Percentiles rank a stretch among this genome's conserved stretches.
Conservation (phyloP, 1,140 invertebrate genomes). For the Drosophila lacertosa region DNA sequence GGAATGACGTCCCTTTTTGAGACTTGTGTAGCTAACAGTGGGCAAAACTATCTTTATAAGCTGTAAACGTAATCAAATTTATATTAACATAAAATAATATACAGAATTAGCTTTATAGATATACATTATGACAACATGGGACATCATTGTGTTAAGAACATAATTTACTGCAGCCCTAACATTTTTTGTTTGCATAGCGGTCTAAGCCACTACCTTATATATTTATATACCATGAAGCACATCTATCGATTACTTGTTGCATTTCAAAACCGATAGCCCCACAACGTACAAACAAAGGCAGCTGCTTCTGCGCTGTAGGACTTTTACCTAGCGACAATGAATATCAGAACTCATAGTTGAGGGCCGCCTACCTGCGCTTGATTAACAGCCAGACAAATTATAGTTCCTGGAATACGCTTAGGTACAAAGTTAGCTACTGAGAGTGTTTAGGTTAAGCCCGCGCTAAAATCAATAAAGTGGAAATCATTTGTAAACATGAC, state of each 20-base stretch:
- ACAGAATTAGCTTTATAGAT: neutral
- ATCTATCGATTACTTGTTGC: slow-evolving; percentile 28
- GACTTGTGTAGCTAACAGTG: too few species aligned
- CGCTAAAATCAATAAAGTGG: slow-evolving; percentile 13
- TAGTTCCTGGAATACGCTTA: slow-evolving; percentile 25
- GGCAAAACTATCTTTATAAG: neutral
- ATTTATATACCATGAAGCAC: neutral
- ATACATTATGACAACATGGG: too few species aligned
- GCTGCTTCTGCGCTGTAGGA: slow-evolving; percentile 41
- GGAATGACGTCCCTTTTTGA: too few species aligned
- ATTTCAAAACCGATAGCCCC: slow-evolving; percentile 32
- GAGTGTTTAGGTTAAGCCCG: slow-evolving; percentile 9
- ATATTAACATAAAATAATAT: neutral
- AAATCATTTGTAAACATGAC: slow-evolving; percentile 53
- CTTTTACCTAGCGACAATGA: slow-evolving; percentile 10
- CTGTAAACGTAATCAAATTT: too few species aligned
- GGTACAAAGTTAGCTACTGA: neutral
- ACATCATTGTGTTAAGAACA: neutral
- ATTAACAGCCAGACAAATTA: slow-evolving; percentile 6
- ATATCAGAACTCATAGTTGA: neutral
- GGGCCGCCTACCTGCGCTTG: slow-evolving; percentile 21
- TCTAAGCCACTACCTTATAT: neutral
- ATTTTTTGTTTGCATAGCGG: too few species aligned
- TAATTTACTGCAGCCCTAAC: neutral
- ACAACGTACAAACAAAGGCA: slow-evolving; percentile 29